phyloP scores from a whole-genome alignment of 2,113 vertebrate species.

The Fulica atra region DNA sequence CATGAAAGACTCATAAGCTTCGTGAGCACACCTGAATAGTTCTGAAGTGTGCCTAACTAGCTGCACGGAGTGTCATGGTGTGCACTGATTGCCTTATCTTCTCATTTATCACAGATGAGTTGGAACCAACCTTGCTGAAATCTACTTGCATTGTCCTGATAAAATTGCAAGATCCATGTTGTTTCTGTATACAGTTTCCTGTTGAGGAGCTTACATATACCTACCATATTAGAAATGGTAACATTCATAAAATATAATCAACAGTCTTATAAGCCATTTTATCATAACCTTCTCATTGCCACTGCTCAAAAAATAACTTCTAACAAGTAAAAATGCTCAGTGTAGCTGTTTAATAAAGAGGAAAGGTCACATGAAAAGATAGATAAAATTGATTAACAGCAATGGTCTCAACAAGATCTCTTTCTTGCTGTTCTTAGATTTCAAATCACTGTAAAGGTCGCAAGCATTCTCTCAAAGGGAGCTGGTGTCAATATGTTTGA shows the following conservation, averaged over 20 bases:
- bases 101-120: conserved; percentile 99
- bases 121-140: conserved; percentile 99
- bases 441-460: background rate
- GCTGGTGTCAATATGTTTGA: background rate
- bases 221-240: background rate
- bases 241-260: conserved; percentile 36
- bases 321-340: background rate
- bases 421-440: conserved; percentile 16
- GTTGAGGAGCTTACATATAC: conserved; percentile 44
- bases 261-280: background rate
- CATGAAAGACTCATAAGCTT: conserved; percentile 77
- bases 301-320: background rate
- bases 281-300: background rate
- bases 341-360: conserved; percentile 53
- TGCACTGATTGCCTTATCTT: conserved; percentile 99
- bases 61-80: conserved; percentile 87
- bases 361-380: background rate
- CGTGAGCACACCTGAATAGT: conserved; percentile 87
- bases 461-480: background rate
- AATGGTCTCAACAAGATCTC: background rate
- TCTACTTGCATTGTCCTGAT: conserved; percentile 90
- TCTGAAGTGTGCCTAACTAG: conserved; percentile 89
- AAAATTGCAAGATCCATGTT: conserved; percentile 82
- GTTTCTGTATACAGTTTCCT: conserved; percentile 73
- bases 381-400: conserved; percentile 6